Conservation (phyloP, 2,888 invertebrate genomes). For the Cerceris rybyensis region DNA sequence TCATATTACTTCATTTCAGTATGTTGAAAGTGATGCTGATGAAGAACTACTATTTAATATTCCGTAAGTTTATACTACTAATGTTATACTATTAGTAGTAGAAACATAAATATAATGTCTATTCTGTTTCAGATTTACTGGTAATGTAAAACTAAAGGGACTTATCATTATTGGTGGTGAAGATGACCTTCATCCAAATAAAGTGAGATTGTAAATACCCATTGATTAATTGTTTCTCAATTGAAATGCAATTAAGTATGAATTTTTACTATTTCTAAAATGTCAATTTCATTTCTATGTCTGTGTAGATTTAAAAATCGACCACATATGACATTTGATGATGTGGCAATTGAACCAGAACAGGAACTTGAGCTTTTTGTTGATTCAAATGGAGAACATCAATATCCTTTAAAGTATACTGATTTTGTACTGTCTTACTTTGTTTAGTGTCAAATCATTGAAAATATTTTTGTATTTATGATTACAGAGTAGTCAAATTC, state of each 20-base stretch:
- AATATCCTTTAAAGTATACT: conserved; percentile 94
- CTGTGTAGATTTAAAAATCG: conserved; percentile 92
- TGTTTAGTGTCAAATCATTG: conserved; percentile 4
- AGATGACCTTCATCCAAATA: conserved; percentile 91
- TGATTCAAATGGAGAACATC: conserved; percentile 90
- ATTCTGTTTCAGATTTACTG: conserved; percentile 88
- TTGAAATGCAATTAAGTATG: background rate
- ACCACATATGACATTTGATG: conserved; percentile 97
- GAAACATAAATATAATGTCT: conserved; percentile 16
- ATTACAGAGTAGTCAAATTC: conserved; percentile 93
- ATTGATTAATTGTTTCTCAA: background rate
- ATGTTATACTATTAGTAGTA: background rate
- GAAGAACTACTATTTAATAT: conserved; percentile 98
- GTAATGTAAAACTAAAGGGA: conserved; percentile 97
- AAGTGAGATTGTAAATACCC: conserved; percentile 91
- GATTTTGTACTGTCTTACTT: background rate
- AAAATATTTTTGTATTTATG: conserved; percentile 10
- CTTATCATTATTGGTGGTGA: conserved; percentile 96
- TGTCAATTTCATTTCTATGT: background rate
- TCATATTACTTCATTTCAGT: conserved; percentile 83
- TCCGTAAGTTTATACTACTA: conserved; percentile 84
- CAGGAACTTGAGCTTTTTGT: conserved; percentile 94
- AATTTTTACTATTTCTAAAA: background rate
- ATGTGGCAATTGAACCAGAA: conserved; percentile 88
- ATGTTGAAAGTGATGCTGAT: conserved; percentile 97